Percentiles rank a stretch among this genome's conserved stretches.
Evolutionary conservation across 1,140 invertebrate species (phyloP).

Genomic region (Drosophila eugracilis): DNA sequence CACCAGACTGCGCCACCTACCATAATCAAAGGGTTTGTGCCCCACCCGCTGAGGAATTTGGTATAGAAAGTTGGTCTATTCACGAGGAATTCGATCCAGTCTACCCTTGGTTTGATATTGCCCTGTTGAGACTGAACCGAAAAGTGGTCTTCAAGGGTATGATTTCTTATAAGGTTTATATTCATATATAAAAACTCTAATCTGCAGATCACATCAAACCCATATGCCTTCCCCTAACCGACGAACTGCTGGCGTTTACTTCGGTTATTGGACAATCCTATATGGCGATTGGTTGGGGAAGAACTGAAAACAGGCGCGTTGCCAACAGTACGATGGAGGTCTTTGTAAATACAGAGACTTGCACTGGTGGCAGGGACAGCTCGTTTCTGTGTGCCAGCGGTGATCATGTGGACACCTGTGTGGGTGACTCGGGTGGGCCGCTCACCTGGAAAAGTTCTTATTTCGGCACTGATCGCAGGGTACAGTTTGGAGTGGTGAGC

Average conservation of each 20-base stretch:
- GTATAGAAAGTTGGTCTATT: background rate
- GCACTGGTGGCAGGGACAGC: background rate
- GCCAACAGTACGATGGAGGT: constrained; percentile 1
- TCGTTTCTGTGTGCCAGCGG: background rate
- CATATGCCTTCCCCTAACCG: constrained; percentile 1
- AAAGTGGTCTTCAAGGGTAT: background rate
- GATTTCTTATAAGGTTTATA: no score
- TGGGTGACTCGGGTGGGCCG: constrained; percentile 1
- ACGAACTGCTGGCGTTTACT: background rate
- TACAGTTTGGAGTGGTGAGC: background rate
- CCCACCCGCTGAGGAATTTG: constrained; percentile 1
- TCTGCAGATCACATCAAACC: background rate
- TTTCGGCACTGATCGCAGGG: background rate
- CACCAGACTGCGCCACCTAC: background rate
- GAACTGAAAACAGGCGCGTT: background rate
- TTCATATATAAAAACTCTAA: background rate
- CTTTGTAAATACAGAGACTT: background rate
- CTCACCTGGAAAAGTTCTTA: background rate
- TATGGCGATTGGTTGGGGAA: background rate
- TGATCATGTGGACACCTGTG: background rate
- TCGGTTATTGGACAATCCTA: background rate
- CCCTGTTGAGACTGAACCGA: background rate
- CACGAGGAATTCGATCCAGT: background rate
- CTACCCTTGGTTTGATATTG: background rate
- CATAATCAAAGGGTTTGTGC: background rate